Percentiles rank a stretch among this genome's conserved stretches.
phyloP scores from a whole-genome alignment of 2,888 invertebrate species.

The Blastobasis adustella region DNA sequence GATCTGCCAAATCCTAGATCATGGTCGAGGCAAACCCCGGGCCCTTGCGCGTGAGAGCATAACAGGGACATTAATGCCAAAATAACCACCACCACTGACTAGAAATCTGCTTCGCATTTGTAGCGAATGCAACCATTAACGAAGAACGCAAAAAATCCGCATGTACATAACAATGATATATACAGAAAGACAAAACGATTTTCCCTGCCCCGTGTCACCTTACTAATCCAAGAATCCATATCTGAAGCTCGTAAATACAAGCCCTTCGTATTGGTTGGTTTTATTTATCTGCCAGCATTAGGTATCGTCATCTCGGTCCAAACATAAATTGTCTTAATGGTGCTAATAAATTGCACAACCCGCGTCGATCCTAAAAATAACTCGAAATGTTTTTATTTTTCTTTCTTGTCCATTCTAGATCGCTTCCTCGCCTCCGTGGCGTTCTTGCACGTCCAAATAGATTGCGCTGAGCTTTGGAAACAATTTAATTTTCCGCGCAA shows the following conservation, averaged over 20 bases:
- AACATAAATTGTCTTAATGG: background rate
- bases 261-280: too few relatives aligned
- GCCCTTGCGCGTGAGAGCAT: too few relatives aligned
- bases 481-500: conserved; percentile 1
- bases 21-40: too few relatives aligned
- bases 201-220: background rate
- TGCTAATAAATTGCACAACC: background rate
- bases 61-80: too few relatives aligned
- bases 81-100: too few relatives aligned
- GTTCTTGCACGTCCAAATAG: conserved; percentile 6
- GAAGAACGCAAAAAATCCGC: too few relatives aligned
- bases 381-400: background rate
- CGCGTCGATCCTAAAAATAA: background rate
- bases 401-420: background rate
- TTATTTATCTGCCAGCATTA: too few relatives aligned
- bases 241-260: too few relatives aligned
- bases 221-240: too few relatives aligned
- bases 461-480: conserved; percentile 6
- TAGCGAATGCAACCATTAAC: too few relatives aligned
- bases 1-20: too few relatives aligned
- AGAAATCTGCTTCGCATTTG: too few relatives aligned
- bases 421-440: background rate
- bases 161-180: background rate
- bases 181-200: background rate
- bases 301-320: background rate